Evolutionary conservation across 2,888 invertebrate genomes (phyloP).

Genomic region (Biston stratarius): DNA sequence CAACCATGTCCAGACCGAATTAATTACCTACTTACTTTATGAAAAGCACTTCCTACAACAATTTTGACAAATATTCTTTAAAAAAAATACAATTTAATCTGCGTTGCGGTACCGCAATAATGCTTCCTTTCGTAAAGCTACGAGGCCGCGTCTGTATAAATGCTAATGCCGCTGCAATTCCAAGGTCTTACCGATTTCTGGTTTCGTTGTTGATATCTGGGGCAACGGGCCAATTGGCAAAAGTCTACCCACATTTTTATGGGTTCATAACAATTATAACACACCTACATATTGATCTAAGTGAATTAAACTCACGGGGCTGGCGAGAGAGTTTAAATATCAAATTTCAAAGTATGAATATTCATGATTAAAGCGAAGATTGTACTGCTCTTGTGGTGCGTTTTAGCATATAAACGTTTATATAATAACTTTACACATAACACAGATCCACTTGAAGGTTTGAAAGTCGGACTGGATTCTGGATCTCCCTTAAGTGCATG

Average conservation of each 20-base stretch:
- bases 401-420: no score
- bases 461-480: no score
- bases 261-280: slow-evolving; percentile 28
- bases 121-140: slow-evolving; percentile 50
- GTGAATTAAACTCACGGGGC: slow-evolving; percentile 16
- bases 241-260: slow-evolving; percentile 36
- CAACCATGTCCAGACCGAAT: neutral
- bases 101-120: slow-evolving; percentile 14
- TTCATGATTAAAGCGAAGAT: neutral
- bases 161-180: slow-evolving; percentile 58
- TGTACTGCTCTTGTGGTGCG: neutral
- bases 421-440: no score
- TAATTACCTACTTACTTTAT: neutral
- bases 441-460: no score
- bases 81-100: slow-evolving; percentile 21
- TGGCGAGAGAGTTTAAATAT: slow-evolving; percentile 14
- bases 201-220: slow-evolving; percentile 51
- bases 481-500: no score
- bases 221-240: slow-evolving; percentile 44
- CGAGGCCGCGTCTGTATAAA: slow-evolving; percentile 56
- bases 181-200: slow-evolving; percentile 57
- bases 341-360: slow-evolving; percentile 2
- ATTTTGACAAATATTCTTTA: neutral
- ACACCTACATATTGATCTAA: slow-evolving; percentile 24
- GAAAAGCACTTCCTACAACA: neutral